Conservation (phyloP, 2,797 vertebrate genomes). For the Gallinago solitaria region DNA sequence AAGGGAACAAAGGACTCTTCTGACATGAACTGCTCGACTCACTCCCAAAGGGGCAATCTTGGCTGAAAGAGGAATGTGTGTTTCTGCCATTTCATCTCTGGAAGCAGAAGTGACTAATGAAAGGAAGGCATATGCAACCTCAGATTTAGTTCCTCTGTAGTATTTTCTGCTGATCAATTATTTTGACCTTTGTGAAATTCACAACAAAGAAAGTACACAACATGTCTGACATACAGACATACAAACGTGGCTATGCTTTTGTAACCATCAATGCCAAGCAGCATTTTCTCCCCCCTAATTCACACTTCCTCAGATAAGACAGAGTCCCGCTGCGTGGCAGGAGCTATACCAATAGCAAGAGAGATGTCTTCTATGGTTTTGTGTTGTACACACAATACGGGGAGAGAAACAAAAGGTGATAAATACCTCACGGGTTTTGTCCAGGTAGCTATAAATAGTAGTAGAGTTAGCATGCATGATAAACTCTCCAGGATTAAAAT, state of each 20-base stretch:
- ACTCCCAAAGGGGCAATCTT: conserved; percentile 62
- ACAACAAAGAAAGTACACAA: conserved; percentile 35
- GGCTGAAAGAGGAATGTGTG: conserved; percentile 42
- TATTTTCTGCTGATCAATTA: neutral
- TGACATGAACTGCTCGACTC: conserved; percentile 61
- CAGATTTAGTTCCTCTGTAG: neutral
- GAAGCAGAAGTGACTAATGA: conserved; percentile 48
- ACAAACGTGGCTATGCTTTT: neutral
- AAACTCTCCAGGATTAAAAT: neutral
- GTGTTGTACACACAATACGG: neutral
- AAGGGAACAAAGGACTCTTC: conserved; percentile 69
- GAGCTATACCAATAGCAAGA: neutral
- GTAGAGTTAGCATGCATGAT: neutral
- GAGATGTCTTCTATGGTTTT: neutral
- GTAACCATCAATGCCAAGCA: neutral
- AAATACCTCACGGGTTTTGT: neutral
- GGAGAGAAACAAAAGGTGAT: conserved; percentile 27
- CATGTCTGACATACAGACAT: neutral
- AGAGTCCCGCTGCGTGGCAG: neutral
- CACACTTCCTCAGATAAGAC: neutral
- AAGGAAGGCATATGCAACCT: neutral
- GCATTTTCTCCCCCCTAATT: neutral
- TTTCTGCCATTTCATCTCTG: conserved; percentile 58
- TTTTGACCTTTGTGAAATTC: neutral
- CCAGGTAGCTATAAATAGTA: neutral